Conservation (phyloP, 2,888 invertebrate genomes). For the Linnaemya tessellans region DNA sequence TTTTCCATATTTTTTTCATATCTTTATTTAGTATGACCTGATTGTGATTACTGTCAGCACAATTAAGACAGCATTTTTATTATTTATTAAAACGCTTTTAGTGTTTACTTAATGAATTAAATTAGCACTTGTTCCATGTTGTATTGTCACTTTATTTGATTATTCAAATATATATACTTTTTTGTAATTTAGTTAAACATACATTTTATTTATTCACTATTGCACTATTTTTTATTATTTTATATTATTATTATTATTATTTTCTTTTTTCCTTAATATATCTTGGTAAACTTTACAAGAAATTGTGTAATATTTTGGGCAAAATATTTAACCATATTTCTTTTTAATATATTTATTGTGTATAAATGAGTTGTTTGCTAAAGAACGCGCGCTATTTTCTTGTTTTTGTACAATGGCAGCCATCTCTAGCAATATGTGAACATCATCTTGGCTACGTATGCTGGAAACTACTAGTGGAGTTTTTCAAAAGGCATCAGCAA, state of each 20-base stretch:
- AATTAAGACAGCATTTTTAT: not conserved
- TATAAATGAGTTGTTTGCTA: constrained; percentile 47
- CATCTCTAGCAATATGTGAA: constrained; percentile 64
- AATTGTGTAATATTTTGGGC: constrained; percentile 1
- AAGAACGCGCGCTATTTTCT: constrained; percentile 66
- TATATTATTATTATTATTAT: not conserved
- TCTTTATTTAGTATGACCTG: not conserved
- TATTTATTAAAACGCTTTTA: not conserved
- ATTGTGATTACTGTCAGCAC: not conserved
- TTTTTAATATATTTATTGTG: constrained; percentile 43
- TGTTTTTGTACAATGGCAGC: constrained; percentile 56
- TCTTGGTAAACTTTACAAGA: not conserved
- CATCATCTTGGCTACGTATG: constrained; percentile 72
- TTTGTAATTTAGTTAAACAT: no score
- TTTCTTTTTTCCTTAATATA: no score
- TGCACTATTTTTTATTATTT: not conserved
- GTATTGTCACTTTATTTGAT: no score
- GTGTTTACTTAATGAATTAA: not conserved
- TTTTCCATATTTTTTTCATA: not conserved
- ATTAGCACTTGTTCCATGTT: not conserved
- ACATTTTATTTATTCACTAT: not conserved
- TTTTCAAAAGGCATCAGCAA: constrained; percentile 69
- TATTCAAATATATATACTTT: no score
- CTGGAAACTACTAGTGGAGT: constrained; percentile 70
- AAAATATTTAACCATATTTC: constrained; percentile 36